phyloP scores from a whole-genome alignment of 2,113 vertebrate species.

The Plotosus lineatus region DNA sequence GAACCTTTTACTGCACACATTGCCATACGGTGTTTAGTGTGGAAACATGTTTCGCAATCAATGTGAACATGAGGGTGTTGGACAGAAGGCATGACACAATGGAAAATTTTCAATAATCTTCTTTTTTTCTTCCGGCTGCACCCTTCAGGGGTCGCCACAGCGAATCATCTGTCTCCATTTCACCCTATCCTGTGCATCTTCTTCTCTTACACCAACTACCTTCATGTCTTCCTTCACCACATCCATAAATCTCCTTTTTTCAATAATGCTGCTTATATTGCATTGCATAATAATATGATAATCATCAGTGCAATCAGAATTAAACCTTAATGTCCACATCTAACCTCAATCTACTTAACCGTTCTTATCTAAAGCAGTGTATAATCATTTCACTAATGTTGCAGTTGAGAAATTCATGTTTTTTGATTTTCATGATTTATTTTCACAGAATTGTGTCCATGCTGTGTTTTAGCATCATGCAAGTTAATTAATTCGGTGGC shows the following conservation, averaged over 20 bases:
- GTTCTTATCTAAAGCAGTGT: neutral
- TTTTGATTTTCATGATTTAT: neutral
- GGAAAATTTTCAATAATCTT: neutral
- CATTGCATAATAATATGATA: neutral
- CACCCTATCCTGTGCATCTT: too few species aligned
- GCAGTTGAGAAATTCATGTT: neutral
- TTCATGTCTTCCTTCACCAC: too few species aligned
- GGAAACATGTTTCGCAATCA: conserved; percentile 24
- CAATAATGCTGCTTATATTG: neutral
- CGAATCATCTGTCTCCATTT: too few species aligned
- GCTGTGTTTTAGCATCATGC: neutral
- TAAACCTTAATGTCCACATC: neutral
- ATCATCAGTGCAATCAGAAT: conserved; percentile 8
- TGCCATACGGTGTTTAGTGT: conserved; percentile 1
- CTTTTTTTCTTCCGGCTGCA: too few species aligned
- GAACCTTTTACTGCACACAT: conserved; percentile 13
- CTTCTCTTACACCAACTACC: too few species aligned
- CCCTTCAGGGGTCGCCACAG: too few species aligned
- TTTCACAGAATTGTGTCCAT: neutral
- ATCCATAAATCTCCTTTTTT: too few species aligned
- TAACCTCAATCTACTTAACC: neutral
- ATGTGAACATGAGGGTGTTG: conserved; percentile 6
- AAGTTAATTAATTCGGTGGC: neutral
- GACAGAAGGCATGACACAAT: neutral
- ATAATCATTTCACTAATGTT: neutral